A percentile compares a stretch with the other conserved stretches of the same genome.
Conservation (phyloP, 2,888 invertebrate species). For the Candidula unifasciata region DNA sequence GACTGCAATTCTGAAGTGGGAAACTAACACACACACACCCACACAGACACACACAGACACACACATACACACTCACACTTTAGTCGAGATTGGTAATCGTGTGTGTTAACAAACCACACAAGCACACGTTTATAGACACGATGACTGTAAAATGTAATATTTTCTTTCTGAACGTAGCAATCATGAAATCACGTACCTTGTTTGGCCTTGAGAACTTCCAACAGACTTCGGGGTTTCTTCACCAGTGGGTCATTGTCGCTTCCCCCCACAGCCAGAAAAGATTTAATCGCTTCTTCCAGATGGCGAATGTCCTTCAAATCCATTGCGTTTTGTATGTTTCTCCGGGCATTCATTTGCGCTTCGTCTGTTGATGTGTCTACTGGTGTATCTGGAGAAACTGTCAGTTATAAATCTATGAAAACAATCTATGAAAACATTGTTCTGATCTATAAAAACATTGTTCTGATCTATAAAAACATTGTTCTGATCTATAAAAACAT, state of each 20-base stretch:
- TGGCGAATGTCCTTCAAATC: conserved; percentile 66
- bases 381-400: background rate
- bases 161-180: background rate
- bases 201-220: conserved; percentile 59
- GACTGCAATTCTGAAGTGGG: no score
- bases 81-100: no score
- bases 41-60: no score
- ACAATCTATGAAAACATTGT: no score
- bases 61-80: no score
- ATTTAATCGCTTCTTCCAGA: conserved; percentile 66
- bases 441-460: no score
- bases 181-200: conserved; percentile 27
- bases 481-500: no score
- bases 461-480: no score
- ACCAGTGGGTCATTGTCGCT: conserved; percentile 62
- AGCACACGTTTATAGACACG: no score
- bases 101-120: no score
- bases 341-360: conserved; percentile 58
- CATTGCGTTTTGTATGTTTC: conserved; percentile 67
- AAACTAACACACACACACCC: no score
- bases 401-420: background rate
- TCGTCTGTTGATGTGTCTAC: conserved; percentile 64
- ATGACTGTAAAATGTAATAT: no score
- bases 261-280: conserved; percentile 60
- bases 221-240: conserved; percentile 62